These are phyloP conservation scores for Brachionus asplanchnoidis DNA, from an alignment of 1,140 invertebrate genomes.

Conservation along the genomic window DNA sequence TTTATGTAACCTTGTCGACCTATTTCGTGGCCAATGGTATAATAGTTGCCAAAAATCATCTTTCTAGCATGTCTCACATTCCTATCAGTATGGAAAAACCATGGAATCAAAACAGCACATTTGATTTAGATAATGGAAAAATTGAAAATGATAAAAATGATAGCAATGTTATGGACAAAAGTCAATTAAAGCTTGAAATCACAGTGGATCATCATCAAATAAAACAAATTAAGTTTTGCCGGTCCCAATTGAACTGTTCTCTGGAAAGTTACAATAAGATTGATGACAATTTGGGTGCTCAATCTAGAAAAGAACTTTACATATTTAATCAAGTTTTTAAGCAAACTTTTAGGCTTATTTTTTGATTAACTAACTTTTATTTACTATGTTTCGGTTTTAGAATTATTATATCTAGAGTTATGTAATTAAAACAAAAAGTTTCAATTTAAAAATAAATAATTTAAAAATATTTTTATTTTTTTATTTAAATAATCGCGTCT, in stretches of 20 bases:
- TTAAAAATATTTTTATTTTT: background rate
- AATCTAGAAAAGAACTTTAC: background rate
- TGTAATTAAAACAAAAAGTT: background rate
- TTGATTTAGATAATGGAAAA: background rate
- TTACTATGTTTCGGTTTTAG: background rate
- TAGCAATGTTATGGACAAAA: background rate
- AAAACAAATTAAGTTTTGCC: background rate
- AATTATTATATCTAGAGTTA: background rate
- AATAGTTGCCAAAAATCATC: background rate
- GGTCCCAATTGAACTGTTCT: background rate
- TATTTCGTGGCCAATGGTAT: background rate
- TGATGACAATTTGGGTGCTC: background rate
- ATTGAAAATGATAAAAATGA: background rate
- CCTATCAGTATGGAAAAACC: background rate
- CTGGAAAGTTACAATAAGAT: background rate
- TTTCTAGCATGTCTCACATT: background rate
- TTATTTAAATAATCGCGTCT: background rate
- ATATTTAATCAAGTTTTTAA: background rate
- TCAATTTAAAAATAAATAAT: background rate
- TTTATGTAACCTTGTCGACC: slow-evolving; percentile 32
- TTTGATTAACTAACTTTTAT: background rate
- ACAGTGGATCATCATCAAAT: background rate
- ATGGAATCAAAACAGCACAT: background rate
- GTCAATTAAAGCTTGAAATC: background rate
- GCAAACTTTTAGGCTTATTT: background rate